phyloP scores from a whole-genome alignment of 1,140 invertebrate species.

The Pogonognathellus flavescens region DNA sequence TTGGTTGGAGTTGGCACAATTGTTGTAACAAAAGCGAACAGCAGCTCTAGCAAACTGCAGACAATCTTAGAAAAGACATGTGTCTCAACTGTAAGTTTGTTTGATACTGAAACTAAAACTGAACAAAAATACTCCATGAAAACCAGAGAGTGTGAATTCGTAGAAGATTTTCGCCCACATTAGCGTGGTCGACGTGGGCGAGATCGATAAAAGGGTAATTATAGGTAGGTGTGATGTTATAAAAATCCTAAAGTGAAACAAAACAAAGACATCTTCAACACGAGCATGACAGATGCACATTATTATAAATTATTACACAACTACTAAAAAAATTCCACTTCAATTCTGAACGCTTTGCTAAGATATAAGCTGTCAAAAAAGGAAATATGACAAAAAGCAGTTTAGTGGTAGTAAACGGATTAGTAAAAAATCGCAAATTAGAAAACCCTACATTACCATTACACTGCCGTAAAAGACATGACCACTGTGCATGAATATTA shows the following conservation, averaged over 20 bases:
- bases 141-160: not conserved
- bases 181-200: conserved; percentile 18
- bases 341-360: too few species aligned
- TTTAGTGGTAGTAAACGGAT: not conserved
- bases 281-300: conserved; percentile 4
- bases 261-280: conserved; percentile 12
- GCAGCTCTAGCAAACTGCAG: too few species aligned
- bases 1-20: too few species aligned
- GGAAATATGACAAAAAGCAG: not conserved
- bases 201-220: conserved; percentile 43
- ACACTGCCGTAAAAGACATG: too few species aligned
- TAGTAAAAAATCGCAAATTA: not conserved
- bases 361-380: too few species aligned
- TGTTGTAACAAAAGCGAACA: too few species aligned
- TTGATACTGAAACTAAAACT: not conserved
- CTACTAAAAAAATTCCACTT: not conserved
- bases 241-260: conserved; percentile 13
- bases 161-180: conserved; percentile 9
- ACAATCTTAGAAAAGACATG: too few species aligned
- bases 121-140: not conserved
- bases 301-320: not conserved
- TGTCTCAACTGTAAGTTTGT: too few species aligned
- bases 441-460: too few species aligned
- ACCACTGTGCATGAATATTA: not conserved
- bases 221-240: conserved; percentile 17